phyloP scores from a whole-genome alignment of 1,140 invertebrate genomes.

The Brachionus plicatilis region DNA sequence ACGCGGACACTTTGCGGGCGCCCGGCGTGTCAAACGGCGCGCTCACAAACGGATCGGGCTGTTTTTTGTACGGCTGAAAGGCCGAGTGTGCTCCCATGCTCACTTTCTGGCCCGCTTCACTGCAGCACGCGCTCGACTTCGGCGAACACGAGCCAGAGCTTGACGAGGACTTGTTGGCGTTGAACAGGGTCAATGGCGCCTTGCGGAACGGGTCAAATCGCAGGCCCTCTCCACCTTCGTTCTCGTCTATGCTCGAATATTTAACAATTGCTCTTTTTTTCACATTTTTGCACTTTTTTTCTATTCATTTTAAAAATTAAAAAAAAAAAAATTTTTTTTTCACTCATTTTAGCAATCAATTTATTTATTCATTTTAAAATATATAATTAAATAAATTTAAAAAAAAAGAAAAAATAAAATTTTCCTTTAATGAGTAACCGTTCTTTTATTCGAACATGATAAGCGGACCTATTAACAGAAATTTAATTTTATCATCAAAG shows the following conservation, averaged over 20 bases:
- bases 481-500: not conserved
- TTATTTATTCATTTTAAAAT: not conserved
- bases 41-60: constrained; percentile 18
- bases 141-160: not conserved
- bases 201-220: constrained; percentile 16
- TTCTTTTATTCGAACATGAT: not conserved
- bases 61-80: constrained; percentile 35
- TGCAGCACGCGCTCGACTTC: not conserved
- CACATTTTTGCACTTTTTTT: not conserved
- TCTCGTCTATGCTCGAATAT: not conserved
- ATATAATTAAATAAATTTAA: not conserved
- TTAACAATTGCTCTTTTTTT: constrained; percentile 4
- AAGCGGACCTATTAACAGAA: not conserved
- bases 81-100: not conserved
- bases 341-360: not conserved
- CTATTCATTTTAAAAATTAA: not conserved
- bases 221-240: not conserved
- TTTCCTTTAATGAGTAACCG: not conserved
- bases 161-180: not conserved
- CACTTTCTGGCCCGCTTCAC: not conserved
- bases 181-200: not conserved
- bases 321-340: not conserved
- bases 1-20: not conserved
- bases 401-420: not conserved
- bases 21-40: not conserved